A percentile compares a stretch with the other conserved stretches of the same genome.
phyloP scores from a whole-genome alignment of 2,888 invertebrate genomes.

The Drosophila pegasa region DNA sequence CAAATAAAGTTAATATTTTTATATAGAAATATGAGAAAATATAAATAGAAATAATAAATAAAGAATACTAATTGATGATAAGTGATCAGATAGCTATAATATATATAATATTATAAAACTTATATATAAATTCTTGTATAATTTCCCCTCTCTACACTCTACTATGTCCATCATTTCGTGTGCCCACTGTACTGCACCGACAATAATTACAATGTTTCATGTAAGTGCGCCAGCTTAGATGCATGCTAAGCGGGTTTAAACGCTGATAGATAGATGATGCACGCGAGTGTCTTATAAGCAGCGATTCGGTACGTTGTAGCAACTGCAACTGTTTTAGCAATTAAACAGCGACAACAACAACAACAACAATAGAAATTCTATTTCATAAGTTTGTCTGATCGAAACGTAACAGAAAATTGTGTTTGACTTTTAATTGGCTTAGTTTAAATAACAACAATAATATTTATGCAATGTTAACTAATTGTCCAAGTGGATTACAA shows the following conservation, averaged over 20 bases:
- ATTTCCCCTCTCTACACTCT: neutral
- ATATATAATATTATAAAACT: too few relatives aligned
- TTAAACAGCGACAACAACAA: slow-evolving; percentile 13
- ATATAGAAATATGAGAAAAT: neutral
- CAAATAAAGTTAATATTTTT: neutral
- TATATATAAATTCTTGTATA: neutral
- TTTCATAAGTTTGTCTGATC: slow-evolving; percentile 19
- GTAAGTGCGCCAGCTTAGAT: slow-evolving; percentile 1
- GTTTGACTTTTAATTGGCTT: slow-evolving; percentile 10
- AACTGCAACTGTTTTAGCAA: slow-evolving; percentile 21
- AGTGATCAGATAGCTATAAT: too few relatives aligned
- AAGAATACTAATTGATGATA: neutral
- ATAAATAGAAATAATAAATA: neutral
- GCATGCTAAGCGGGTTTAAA: slow-evolving; percentile 40
- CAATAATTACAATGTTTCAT: slow-evolving; percentile 1
- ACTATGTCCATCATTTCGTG: neutral
- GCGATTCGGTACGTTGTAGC: slow-evolving; percentile 15
- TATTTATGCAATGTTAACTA: slow-evolving; percentile 6
- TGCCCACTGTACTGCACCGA: slow-evolving; percentile 18
- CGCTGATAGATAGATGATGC: slow-evolving; percentile 17
- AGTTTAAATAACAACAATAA: slow-evolving; percentile 1
- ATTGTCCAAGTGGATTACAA: neutral
- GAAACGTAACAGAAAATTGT: slow-evolving; percentile 10
- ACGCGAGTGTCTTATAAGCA: slow-evolving; percentile 32
- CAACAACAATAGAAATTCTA: neutral